Conservation (phyloP, 2,888 invertebrate genomes). For the Drosophila longiperda region DNA sequence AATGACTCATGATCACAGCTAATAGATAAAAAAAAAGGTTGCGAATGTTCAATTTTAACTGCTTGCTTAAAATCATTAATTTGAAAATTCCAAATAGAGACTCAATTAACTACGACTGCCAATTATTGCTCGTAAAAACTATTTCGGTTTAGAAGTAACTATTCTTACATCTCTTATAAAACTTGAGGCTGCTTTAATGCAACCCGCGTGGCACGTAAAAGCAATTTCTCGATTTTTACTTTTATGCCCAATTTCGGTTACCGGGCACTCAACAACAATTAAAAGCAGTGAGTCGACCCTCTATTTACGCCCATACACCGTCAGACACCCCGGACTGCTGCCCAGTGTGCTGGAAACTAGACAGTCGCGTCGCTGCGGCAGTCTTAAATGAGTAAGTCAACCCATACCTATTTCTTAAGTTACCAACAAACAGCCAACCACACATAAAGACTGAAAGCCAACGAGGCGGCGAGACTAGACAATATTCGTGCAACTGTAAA, state of each 20-base stretch:
- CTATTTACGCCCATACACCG: not conserved
- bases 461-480: constrained; percentile 26
- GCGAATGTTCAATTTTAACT: not conserved
- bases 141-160: not conserved
- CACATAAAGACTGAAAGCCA: constrained; percentile 29
- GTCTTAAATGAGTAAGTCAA: constrained; percentile 38
- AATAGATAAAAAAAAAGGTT: not conserved
- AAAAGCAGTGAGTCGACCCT: constrained; percentile 28
- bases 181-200: constrained; percentile 40
- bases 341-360: constrained; percentile 62
- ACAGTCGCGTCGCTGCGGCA: constrained; percentile 37
- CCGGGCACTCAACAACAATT: constrained; percentile 40
- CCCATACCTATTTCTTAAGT: constrained; percentile 15
- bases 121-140: not conserved
- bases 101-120: not conserved
- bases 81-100: not conserved
- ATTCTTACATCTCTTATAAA: not conserved
- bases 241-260: constrained; percentile 38
- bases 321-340: constrained; percentile 31
- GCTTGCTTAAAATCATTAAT: not conserved
- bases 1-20: not conserved
- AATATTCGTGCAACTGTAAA: constrained; percentile 10
- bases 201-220: constrained; percentile 39
- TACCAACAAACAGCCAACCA: not conserved
- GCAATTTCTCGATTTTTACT: constrained; percentile 29